Percentiles rank a stretch among this genome's conserved stretches.
phyloP scores from a whole-genome alignment of 2,113 vertebrate species.

The Corythoichthys intestinalis region DNA sequence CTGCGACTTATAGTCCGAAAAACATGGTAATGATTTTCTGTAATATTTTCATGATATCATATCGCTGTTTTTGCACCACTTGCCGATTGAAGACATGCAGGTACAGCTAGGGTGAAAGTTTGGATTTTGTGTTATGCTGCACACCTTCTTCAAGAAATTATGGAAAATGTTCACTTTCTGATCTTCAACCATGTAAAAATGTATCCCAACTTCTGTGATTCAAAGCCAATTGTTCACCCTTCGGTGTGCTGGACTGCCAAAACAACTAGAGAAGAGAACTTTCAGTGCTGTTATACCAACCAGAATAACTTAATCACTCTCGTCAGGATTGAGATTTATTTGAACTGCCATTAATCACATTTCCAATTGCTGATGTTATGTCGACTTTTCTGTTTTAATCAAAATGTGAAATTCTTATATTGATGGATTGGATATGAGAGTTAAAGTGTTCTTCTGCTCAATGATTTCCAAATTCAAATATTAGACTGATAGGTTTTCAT shows the following conservation, averaged over 20 bases:
- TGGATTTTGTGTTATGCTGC: not conserved
- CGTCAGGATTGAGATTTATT: slow-evolving; percentile 15
- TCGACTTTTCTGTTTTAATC: slow-evolving; percentile 35
- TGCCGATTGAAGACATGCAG: not conserved
- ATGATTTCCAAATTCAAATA: slow-evolving; percentile 10
- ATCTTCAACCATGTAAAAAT: slow-evolving; percentile 10
- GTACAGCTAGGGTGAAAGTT: not conserved
- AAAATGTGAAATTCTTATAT: slow-evolving; percentile 20
- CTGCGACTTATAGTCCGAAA: no score
- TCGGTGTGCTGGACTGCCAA: slow-evolving; percentile 39
- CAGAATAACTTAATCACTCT: slow-evolving; percentile 13
- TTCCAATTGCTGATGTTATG: slow-evolving; percentile 16
- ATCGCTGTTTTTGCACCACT: not conserved
- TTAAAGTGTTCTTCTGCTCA: slow-evolving; percentile 59
- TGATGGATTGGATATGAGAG: slow-evolving; percentile 26
- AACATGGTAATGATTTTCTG: not conserved
- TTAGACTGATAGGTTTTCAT: not conserved
- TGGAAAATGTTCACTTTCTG: slow-evolving; percentile 12
- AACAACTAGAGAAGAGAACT: slow-evolving; percentile 39
- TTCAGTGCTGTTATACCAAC: slow-evolving; percentile 7
- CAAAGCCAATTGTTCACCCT: slow-evolving; percentile 29
- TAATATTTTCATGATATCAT: not conserved
- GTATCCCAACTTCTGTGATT: slow-evolving; percentile 54
- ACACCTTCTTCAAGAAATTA: slow-evolving; percentile 17
- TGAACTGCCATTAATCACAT: slow-evolving; percentile 25